phyloP scores from a whole-genome alignment of 2,797 vertebrate species.

The Lithobates sylvaticus region DNA sequence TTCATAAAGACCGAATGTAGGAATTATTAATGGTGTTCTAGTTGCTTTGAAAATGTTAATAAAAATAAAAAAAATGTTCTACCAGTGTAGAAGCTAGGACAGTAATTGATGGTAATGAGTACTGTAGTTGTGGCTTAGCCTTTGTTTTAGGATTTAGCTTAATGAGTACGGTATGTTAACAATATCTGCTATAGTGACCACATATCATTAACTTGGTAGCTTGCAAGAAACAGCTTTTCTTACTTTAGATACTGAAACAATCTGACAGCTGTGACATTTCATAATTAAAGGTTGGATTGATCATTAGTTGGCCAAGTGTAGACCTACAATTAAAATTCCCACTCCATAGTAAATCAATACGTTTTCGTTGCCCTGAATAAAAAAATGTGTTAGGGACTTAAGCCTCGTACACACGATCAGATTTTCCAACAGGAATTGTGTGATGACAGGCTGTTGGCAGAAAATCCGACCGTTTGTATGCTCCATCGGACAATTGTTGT shows the following conservation, averaged over 20 bases:
- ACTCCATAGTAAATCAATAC: too few relatives aligned
- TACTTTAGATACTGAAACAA: not conserved
- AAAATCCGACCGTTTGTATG: too few relatives aligned
- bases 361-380: too few relatives aligned
- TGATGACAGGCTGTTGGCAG: too few relatives aligned
- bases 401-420: too few relatives aligned
- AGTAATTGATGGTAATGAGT: not conserved
- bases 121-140: not conserved
- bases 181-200: not conserved
- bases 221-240: not conserved
- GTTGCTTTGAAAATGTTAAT: slow-evolving; percentile 14
- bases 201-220: not conserved
- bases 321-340: too few relatives aligned
- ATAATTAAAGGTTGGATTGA: too few relatives aligned
- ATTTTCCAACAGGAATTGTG: too few relatives aligned
- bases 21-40: slow-evolving; percentile 12
- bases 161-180: not conserved
- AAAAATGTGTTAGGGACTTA: too few relatives aligned
- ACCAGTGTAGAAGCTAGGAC: not conserved
- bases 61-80: not conserved
- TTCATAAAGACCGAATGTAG: slow-evolving; percentile 13
- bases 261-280: too few relatives aligned
- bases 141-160: not conserved
- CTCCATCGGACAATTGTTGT: too few relatives aligned
- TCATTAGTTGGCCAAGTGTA: too few relatives aligned